phyloP scores from a whole-genome alignment of 2,888 invertebrate genomes.

The Acrobasis repandana region DNA sequence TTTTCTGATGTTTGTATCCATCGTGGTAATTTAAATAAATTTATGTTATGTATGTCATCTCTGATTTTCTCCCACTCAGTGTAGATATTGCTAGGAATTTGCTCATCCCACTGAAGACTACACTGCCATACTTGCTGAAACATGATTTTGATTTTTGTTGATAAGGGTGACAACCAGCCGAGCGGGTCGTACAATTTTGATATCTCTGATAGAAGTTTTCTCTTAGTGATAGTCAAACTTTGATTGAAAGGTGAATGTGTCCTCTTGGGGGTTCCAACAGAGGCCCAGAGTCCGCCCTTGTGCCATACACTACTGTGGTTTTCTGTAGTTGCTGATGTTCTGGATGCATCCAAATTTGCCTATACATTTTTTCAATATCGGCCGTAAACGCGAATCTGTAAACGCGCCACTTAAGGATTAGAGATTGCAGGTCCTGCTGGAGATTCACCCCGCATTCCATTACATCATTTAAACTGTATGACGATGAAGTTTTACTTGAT shows the following conservation, averaged over 20 bases:
- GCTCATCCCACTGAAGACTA: constrained; percentile 7
- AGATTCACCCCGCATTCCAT: no score
- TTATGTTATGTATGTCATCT: neutral
- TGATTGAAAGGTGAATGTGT: constrained; percentile 4
- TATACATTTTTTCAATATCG: no score
- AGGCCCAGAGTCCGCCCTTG: constrained; percentile 18
- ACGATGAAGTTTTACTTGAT: no score
- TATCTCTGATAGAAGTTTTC: constrained; percentile 29
- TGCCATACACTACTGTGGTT: no score
- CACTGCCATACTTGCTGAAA: constrained; percentile 32
- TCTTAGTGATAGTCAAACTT: constrained; percentile 14
- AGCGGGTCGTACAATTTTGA: constrained; percentile 35
- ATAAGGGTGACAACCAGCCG: constrained; percentile 34
- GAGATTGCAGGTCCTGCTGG: no score
- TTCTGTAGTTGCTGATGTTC: no score
- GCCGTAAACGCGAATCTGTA: no score
- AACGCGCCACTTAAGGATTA: no score
- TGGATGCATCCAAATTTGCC: no score
- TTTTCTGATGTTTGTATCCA: neutral
- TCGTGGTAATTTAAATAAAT: neutral
- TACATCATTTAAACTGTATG: no score
- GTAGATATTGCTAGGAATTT: neutral
- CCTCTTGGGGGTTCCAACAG: constrained; percentile 25
- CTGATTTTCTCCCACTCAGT: neutral
- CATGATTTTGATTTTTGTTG: constrained; percentile 33